Base-by-base conservation (phyloP, 1,140 invertebrate genomes). In the Caenorhabditis tropicalis region DNA sequence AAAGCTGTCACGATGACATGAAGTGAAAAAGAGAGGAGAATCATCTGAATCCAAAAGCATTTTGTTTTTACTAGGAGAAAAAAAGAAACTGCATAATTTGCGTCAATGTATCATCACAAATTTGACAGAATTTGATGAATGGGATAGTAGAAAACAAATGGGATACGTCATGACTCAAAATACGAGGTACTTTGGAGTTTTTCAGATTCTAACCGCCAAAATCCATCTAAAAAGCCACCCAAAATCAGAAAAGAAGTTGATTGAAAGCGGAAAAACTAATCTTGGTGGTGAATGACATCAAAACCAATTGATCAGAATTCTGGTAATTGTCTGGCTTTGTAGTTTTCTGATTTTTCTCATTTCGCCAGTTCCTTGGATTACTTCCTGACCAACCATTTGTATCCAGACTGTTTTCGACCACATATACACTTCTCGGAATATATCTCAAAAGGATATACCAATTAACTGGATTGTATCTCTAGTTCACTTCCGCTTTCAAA, bases 71-170 rank as follows among this genome's bases (percentile, higher is more conserved):
- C 24, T 2, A 65, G 29, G 24, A 33, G 21, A 33, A 33, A 33
- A 36, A 65, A 60, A 7, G 10, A 7, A 65, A 65, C n/a, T 19
- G 29, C 29, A n/a, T 65, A 65, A 65, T 36, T 65, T 65, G 58
- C 58, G 58, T 65, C 58, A 36, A 65, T 29, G 27, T 51, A 6
- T 4, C 31, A 36, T 27, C 10, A 5, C 0, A 19, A 56, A 27
- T 21, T 56, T 74, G 65, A 74, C 65, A 43, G 24, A 33, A 65
- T 43, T 74, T 74, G 65, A 74, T 74, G 65, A 74, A 74, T 74
- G 43, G 27, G 65, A 10, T 21, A 56, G 10, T 10, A 24, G 53
- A 56, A 56, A 56, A 51, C 15, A 51, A 51, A 51, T n/a, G 19
- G 21, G 6, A n/a, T 12, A 1, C n/a, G n/a, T n/a, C n/a, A n/a